Evolutionary conservation across 2,797 vertebrate species (phyloP), one percentile per base, ranked within the genome.

Genomic region (Podarcis siculus): DNA sequence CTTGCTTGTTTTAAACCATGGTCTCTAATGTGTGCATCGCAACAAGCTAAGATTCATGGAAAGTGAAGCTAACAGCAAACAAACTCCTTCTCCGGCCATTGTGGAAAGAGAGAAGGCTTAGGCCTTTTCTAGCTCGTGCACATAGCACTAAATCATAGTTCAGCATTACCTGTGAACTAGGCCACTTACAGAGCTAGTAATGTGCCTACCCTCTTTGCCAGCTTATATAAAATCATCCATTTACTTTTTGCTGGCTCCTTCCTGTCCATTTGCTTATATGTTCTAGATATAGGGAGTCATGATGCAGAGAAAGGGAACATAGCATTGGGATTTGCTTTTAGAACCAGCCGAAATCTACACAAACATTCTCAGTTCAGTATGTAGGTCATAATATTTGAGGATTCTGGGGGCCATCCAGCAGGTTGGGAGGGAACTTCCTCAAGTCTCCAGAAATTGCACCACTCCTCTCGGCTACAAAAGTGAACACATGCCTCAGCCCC

Each of bases 321-420:
- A 35, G 61, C 61, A 67, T 8, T 30, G 30, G 66, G 82, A 79
- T 81, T 75, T 89, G 25, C 37, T 80, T 71, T 80, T 37, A 66
- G 25, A 67, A 85, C 37, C 81, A 66, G 39, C 17, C 45, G 12
- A 80, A 85, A 75, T 9, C 69, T 75, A 77, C 30, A 67, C 72
- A 89, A 64, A 75, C 49, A 87, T 87, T 87, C 32, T 73, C 35
- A 25, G 55, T 61, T 82, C 69, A 61, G 49, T 81, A 87, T 81
- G 55, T 81, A 87, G 86, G 86, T 73, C 78, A 89, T 49, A 85
- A 75, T 85, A 89, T 81, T 58, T 85, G 71, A 81, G 45, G 42
- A 76, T 67, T 71, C 79, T 90, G 19, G 8, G 81, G 88, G 5
- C 4, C 49, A 78, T 83, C 12, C 73, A 2, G 0, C 30, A 64